These are phyloP conservation scores for Helicorthomorpha holstii DNA, from an alignment of 1,140 invertebrate species.

Conservation along the genomic window DNA sequence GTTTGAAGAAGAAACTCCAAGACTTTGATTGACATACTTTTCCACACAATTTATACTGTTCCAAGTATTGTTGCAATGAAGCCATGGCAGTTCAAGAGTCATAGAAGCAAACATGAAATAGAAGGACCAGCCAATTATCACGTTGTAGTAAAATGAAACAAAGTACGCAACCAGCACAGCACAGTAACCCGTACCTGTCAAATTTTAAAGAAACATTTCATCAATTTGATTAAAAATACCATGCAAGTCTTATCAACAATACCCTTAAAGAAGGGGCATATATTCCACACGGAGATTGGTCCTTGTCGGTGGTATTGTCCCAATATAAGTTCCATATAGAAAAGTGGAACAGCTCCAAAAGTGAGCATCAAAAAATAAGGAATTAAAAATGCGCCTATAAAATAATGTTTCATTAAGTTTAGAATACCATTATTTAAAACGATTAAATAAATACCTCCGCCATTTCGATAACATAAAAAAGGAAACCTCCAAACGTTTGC, in stretches of 20 bases:
- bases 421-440: neutral
- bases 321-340: conserved; percentile 39
- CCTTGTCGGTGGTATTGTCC: conserved; percentile 31
- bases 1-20: neutral
- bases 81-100: conserved; percentile 28
- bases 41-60: conserved; percentile 27
- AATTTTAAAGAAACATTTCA: too few species aligned
- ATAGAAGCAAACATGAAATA: conserved; percentile 32
- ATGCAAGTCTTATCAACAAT: neutral
- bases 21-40: neutral
- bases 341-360: conserved; percentile 36
- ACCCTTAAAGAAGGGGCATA: conserved; percentile 31
- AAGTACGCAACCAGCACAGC: conserved; percentile 37
- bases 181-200: conserved; percentile 36
- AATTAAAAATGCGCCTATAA: conserved; percentile 37
- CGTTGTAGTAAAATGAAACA: conserved; percentile 35
- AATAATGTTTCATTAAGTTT: neutral
- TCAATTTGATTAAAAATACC: neutral
- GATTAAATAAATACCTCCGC: conserved; percentile 13
- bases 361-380: conserved; percentile 37
- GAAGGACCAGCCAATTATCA: conserved; percentile 34
- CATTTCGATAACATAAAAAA: conserved; percentile 17
- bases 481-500: conserved; percentile 28
- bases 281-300: conserved; percentile 30
- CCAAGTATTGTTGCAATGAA: conserved; percentile 30